Evolutionary conservation across 2,888 invertebrate species (phyloP), one percentile per base, ranked within the genome.

Genomic region (Camponotus fellah): DNA sequence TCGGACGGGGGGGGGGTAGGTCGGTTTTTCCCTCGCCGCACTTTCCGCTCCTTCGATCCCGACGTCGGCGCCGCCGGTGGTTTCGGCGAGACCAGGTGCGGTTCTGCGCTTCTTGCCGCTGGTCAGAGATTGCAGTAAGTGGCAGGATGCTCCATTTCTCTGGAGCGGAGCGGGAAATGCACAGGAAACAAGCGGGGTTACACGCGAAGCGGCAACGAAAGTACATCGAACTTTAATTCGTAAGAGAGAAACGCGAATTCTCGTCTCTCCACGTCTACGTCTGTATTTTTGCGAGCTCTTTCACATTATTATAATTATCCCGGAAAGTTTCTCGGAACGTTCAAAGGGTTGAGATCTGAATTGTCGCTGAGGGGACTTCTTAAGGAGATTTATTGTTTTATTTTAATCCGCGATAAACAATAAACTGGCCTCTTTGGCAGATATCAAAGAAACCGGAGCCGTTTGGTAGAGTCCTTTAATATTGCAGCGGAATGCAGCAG

Each of bases 1-100:
- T 43, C 83, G 85, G 65, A 86, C 64, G 82, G 21, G 60, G 37
- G 58, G 82, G 21, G 60, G 37, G 58, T 68, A 64, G 40, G 72
- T 53, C 81, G 64, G 81, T 76, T 84, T 82, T 88, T 90, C 85
- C 83, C 82, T 82, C 81, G 74, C 83, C 62, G 71, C 87, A 82
- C 84, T 74, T 85, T 83, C 71, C 85, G 75, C 81, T 81, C 3
- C 64, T 81, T 65, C 81, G 74, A 74, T 64, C 65, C 56, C 65
- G 17, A 56, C 58, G 32, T 46, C 79, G 71, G 34, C 71, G 60
- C 53, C 58, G 77, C 43, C 34, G 58, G 58, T 60, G 69, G 79
- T 79, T 60, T 79, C n/a, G 68, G 68, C 60, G 46, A 71, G 60
- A 60, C 79, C 79, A 80, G 79, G 72, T 80, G 79, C 79, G 79